Evolutionary conservation across 2,797 vertebrate genomes (phyloP).

Genomic region (Tapirus indicus): DNA sequence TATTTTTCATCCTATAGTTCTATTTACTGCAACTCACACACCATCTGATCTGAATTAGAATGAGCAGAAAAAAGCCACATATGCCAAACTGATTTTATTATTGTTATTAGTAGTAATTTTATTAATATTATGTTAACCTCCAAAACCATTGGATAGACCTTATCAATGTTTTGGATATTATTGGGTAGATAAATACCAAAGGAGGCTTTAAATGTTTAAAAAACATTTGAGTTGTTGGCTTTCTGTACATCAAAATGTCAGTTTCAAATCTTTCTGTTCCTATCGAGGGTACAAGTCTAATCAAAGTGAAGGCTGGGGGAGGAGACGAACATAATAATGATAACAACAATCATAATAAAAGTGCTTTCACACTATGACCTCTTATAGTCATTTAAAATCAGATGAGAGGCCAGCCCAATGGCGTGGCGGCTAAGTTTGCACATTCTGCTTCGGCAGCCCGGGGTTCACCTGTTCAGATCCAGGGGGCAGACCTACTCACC

Average conservation of each 20-base stretch:
- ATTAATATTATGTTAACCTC: not conserved
- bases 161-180: not conserved
- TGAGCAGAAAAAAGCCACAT: not conserved
- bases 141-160: constrained; percentile 27
- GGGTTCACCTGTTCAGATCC: no score
- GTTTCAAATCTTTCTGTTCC: not conserved
- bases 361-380: not conserved
- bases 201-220: not conserved
- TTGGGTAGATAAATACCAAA: not conserved
- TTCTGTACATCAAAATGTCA: not conserved
- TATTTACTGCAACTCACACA: not conserved
- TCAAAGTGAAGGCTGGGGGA: not conserved
- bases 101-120: not conserved
- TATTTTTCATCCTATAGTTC: not conserved
- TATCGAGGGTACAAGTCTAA: not conserved
- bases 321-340: not conserved
- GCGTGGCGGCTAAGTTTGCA: no score
- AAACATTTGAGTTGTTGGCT: not conserved
- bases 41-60: constrained; percentile 37
- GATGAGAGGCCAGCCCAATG: not conserved
- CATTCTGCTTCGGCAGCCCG: no score
- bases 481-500: no score
- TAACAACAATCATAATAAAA: constrained; percentile 10
- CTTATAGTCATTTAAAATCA: not conserved
- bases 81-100: not conserved